These are phyloP conservation scores for Hyperoplus immaculatus DNA, from an alignment of 2,797 vertebrate species.

Conservation along the genomic window DNA sequence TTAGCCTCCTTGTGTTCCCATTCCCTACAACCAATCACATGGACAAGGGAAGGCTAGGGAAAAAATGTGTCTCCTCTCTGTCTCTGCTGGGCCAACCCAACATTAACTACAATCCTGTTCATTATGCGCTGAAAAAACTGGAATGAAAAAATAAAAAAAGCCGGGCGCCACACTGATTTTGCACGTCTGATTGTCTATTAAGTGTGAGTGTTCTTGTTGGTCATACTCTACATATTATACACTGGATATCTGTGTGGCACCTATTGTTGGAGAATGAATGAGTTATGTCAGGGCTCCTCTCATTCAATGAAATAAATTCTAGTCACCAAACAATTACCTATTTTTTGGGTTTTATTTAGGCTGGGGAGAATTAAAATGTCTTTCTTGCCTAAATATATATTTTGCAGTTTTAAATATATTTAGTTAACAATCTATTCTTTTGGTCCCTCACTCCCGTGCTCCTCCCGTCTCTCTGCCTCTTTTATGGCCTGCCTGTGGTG, in stretches of 20 bases:
- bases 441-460: background rate
- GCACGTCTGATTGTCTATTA: constrained; percentile 78
- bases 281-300: constrained; percentile 5
- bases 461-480: constrained; percentile 41
- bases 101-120: constrained; percentile 82
- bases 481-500: constrained; percentile 64
- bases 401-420: constrained; percentile 18
- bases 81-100: constrained; percentile 54
- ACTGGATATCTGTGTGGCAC: constrained; percentile 22
- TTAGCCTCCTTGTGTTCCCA: constrained; percentile 94
- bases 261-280: constrained; percentile 1
- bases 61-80: constrained; percentile 61
- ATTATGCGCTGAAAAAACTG: constrained; percentile 77
- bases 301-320: background rate
- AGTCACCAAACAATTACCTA: background rate
- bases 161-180: constrained; percentile 80
- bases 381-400: constrained; percentile 28
- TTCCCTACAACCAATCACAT: constrained; percentile 95
- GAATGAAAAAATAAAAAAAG: constrained; percentile 71
- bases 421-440: constrained; percentile 39
- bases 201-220: constrained; percentile 50
- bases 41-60: constrained; percentile 86
- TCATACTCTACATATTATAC: constrained; percentile 28
- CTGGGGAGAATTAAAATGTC: background rate
- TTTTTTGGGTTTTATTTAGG: background rate